A percentile compares a stretch with the other conserved stretches of the same genome.
phyloP scores from a whole-genome alignment of 2,113 vertebrate genomes.

The Heterotis niloticus region DNA sequence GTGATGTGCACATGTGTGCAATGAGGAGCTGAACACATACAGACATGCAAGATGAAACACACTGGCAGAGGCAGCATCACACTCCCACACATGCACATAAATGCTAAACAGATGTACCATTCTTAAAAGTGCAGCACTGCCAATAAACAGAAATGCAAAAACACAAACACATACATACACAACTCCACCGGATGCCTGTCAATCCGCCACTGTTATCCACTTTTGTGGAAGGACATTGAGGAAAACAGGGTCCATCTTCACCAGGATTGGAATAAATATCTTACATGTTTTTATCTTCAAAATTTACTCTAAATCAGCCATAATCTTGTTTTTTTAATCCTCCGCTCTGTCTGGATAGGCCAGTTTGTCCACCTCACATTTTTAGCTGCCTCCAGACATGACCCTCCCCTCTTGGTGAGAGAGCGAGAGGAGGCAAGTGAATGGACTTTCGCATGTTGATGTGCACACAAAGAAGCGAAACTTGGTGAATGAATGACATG shows the following conservation, averaged over 20 bases:
- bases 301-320: too few species aligned
- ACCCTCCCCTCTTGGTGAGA: too few species aligned
- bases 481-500: too few species aligned
- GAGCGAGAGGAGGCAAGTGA: too few species aligned
- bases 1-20: neutral
- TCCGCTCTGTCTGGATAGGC: neutral
- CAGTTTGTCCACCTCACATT: too few species aligned
- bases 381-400: too few species aligned
- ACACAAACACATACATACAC: neutral
- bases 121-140: neutral
- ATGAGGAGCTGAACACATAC: neutral
- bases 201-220: neutral
- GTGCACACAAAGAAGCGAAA: too few species aligned
- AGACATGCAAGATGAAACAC: conserved; percentile 4
- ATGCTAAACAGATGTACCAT: neutral
- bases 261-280: neutral
- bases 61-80: neutral
- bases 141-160: neutral
- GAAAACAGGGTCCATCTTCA: neutral
- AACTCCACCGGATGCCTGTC: neutral
- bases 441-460: too few species aligned
- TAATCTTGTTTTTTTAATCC: neutral
- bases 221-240: neutral
- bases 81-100: neutral
- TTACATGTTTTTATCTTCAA: too few species aligned